Evolutionary conservation across 2,888 invertebrate species (phyloP).

Genomic region (Nebria brevicollis): DNA sequence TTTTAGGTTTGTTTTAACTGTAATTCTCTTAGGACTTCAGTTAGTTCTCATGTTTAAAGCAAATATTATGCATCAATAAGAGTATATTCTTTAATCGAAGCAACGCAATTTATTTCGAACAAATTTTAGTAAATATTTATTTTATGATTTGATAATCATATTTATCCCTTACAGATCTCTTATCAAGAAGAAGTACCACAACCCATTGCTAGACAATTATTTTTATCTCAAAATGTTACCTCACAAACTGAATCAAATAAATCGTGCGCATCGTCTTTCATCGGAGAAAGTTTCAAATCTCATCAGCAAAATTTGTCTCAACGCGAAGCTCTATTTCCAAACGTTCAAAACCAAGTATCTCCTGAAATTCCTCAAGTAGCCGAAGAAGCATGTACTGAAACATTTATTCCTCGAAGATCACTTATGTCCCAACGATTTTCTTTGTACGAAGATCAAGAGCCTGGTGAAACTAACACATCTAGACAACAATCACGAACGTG

Average conservation of each 20-base stretch:
- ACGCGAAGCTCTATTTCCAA: background rate
- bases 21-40: too few species aligned
- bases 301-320: background rate
- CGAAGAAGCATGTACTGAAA: constrained; percentile 2
- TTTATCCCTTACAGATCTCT: background rate
- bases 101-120: too few species aligned
- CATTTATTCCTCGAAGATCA: constrained; percentile 13
- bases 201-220: background rate
- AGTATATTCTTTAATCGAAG: too few species aligned
- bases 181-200: background rate
- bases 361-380: background rate
- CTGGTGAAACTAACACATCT: background rate
- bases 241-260: background rate
- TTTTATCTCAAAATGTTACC: background rate
- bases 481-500: background rate
- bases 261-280: background rate
- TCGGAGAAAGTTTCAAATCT: background rate
- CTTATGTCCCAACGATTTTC: constrained; percentile 12
- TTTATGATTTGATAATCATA: too few species aligned
- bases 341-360: background rate
- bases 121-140: too few species aligned
- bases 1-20: too few species aligned
- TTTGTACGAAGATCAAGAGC: constrained; percentile 9
- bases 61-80: too few species aligned
- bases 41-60: too few species aligned